These are phyloP conservation scores for Lytechinus pictus DNA, from an alignment of 35 echinoderm and acorn worm species.

Conservation along the genomic window DNA sequence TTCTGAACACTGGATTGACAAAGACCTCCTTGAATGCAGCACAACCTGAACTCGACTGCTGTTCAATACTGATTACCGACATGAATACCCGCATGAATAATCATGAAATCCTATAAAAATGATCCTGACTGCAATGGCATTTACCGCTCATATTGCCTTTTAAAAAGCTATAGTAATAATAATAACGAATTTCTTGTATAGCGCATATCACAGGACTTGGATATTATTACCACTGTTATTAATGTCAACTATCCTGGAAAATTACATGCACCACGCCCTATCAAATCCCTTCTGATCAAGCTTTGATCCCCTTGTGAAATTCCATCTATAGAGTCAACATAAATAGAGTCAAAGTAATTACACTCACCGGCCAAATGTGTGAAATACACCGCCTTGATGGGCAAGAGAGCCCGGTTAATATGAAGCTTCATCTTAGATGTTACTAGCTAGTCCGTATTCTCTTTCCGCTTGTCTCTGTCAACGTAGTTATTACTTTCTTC, in stretches of 20 bases:
- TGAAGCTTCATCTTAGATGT: slow-evolving; percentile 49
- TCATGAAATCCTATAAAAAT: neutral
- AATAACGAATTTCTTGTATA: too few relatives aligned
- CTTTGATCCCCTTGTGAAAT: neutral
- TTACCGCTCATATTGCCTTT: neutral
- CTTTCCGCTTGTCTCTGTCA: slow-evolving; percentile 31
- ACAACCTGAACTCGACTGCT: too few relatives aligned
- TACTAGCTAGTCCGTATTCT: neutral
- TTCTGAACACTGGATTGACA: too few relatives aligned
- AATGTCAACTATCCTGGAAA: too few relatives aligned
- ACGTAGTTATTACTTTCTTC: slow-evolving; percentile 16
- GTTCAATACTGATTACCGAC: neutral
- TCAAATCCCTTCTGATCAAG: neutral
- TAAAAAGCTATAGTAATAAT: too few relatives aligned
- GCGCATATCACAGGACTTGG: too few relatives aligned
- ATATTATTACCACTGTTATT: too few relatives aligned
- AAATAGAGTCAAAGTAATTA: slow-evolving; percentile 3
- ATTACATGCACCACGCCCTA: too few relatives aligned
- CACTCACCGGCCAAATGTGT: slow-evolving; percentile 54
- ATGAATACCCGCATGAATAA: neutral
- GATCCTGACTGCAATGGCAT: neutral
- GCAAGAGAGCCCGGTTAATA: slow-evolving; percentile 49
- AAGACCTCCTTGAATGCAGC: too few relatives aligned
- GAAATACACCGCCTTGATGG: slow-evolving; percentile 63
- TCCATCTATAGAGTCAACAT: neutral